These are phyloP conservation scores for Thymelicus acteon DNA, from an alignment of 2,888 invertebrate genomes.

Conservation along the genomic window DNA sequence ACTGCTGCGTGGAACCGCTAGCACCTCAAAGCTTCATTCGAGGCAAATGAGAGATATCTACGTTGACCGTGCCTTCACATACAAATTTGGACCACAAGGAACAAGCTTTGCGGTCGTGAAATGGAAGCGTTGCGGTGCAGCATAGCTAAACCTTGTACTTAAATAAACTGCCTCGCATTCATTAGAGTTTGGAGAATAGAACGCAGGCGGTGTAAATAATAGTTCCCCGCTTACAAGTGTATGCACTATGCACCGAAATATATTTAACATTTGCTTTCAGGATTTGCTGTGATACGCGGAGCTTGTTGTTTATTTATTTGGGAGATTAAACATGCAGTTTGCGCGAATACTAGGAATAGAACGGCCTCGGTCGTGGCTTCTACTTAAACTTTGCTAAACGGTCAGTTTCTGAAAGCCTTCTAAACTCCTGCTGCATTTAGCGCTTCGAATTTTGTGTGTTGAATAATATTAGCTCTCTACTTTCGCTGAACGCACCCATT, in stretches of 20 bases:
- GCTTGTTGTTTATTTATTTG: constrained; percentile 73
- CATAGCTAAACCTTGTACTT: constrained; percentile 28
- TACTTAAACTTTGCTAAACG: constrained; percentile 79
- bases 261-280: constrained; percentile 65
- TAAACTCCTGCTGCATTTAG: constrained; percentile 66
- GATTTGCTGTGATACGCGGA: constrained; percentile 67
- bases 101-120: constrained; percentile 21
- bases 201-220: constrained; percentile 34
- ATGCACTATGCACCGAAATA: constrained; percentile 51
- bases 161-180: constrained; percentile 30
- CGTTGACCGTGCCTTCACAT: background rate
- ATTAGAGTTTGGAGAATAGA: constrained; percentile 32
- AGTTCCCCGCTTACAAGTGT: constrained; percentile 41
- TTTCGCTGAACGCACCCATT: constrained; percentile 32
- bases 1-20: constrained; percentile 1
- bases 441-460: constrained; percentile 60
- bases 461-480: constrained; percentile 59
- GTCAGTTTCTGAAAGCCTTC: constrained; percentile 70
- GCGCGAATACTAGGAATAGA: constrained; percentile 59
- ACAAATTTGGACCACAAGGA: constrained; percentile 20
- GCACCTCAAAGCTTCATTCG: constrained; percentile 2
- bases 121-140: constrained; percentile 16
- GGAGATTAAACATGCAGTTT: constrained; percentile 67
- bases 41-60: background rate
- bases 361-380: constrained; percentile 54